Evolutionary conservation across 2,888 invertebrate genomes (phyloP), one percentile per base, ranked within the genome.

Genomic region (Drosophila pullipes): DNA sequence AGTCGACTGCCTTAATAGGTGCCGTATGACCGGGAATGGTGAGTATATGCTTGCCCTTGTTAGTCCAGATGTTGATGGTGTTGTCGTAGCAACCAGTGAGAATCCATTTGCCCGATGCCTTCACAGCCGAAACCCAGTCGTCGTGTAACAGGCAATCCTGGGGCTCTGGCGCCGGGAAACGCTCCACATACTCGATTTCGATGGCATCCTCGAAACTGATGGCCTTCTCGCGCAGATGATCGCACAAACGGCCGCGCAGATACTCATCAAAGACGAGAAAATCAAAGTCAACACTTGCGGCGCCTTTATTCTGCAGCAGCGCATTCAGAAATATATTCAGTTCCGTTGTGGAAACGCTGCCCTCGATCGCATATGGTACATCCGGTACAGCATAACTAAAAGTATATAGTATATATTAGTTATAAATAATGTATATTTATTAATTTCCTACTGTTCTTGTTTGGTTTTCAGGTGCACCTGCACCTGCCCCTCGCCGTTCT

Each of bases 41-140:
- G 30, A 97, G 94, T 77, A 96, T 95, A 91, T 97, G 97, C 90
- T 97, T 96, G 7, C 98, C 98, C 93, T 96, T 96, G 5, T 95
- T 95, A 16, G 96, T 97, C 98, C 98, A 99, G 72, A 99, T 95
- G 88, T 98, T 97, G 50, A 99, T 94, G 63, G 98, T 97, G 92
- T 97, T 97, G 92, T 99, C 99, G 93, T 99, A 99, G 93, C 98
- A 97, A 30, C 99, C 99, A 60, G 97, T 96, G 53, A 99, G 93
- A 74, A 99, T 97, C 97, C 97, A 97, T 91, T 96, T 95, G 49
- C 95, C 95, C 74, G 94, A 94, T 49, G 96, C 95, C 83, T 96
- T 96, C 0, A 98, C 96, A 52, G 97, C 96, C 28, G 98, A 97
- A n/a, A 99, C 98, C 99, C 99, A 99, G 92, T 99, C 99, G 93